These are phyloP conservation scores for Scyliorhinus canicula DNA, from an alignment of 2,797 vertebrate species.

Conservation along the genomic window DNA sequence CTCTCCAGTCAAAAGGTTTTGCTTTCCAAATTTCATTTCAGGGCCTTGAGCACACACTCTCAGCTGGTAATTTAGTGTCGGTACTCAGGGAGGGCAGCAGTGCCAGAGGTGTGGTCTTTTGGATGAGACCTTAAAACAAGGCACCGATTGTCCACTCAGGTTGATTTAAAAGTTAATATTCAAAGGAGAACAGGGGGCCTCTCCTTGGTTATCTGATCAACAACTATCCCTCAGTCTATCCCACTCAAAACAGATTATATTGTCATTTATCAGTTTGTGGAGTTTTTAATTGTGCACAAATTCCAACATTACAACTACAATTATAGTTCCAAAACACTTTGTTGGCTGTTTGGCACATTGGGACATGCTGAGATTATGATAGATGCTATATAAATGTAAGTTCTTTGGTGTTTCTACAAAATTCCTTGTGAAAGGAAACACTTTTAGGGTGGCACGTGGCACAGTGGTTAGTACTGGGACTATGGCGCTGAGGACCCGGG, in stretches of 20 bases:
- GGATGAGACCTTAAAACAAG: not conserved
- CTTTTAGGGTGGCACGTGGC: too few species aligned
- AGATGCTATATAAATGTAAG: not conserved
- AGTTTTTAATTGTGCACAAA: not conserved
- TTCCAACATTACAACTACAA: not conserved
- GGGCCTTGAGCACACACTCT: not conserved
- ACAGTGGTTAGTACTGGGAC: too few species aligned
- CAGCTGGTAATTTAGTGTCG: not conserved
- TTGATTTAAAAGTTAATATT: not conserved
- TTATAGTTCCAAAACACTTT: not conserved
- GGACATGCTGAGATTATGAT: not conserved
- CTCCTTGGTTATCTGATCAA: not conserved
- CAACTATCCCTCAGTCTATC: not conserved
- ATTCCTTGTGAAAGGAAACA: not conserved
- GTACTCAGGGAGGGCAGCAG: not conserved
- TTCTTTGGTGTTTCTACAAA: not conserved
- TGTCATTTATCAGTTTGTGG: not conserved
- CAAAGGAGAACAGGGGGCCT: not conserved
- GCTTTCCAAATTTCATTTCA: not conserved
- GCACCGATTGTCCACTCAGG: not conserved
- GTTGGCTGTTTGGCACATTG: not conserved
- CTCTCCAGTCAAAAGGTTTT: not conserved
- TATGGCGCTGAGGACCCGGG: too few species aligned
- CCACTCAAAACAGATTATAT: not conserved
- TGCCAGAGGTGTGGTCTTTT: not conserved